Percentiles rank a stretch among this genome's conserved stretches.
These are phyloP conservation scores for Yponomeuta cagnagella DNA, from an alignment of 2,888 invertebrate genomes.

Conservation along the genomic window DNA sequence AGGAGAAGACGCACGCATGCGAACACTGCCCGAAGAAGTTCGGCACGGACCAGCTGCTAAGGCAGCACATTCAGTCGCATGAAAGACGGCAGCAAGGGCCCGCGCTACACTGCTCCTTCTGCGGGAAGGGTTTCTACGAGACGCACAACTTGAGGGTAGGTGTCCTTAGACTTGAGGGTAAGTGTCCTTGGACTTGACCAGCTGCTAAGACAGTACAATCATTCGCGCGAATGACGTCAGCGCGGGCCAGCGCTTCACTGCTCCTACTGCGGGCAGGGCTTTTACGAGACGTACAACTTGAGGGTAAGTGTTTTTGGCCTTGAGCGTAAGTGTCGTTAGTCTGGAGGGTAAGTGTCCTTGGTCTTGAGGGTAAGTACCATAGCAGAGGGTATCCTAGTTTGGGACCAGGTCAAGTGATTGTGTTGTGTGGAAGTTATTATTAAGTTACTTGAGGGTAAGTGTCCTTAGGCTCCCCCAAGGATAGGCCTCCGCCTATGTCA, in stretches of 20 bases:
- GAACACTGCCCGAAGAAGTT: slow-evolving; percentile 58
- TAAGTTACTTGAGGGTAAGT: too few relatives aligned
- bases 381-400: too few relatives aligned
- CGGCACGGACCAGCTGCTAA: slow-evolving; percentile 50
- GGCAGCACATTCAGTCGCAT: slow-evolving; percentile 59
- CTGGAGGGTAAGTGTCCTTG: background rate
- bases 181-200: slow-evolving; percentile 23
- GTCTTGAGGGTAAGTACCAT: background rate
- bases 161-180: background rate
- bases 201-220: slow-evolving; percentile 56
- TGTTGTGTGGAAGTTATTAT: too few relatives aligned
- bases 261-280: slow-evolving; percentile 60
- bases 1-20: slow-evolving; percentile 63
- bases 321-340: background rate
- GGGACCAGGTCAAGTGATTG: too few relatives aligned
- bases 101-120: slow-evolving; percentile 55
- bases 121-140: slow-evolving; percentile 62
- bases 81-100: slow-evolving; percentile 45
- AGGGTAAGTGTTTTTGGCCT: slow-evolving; percentile 33
- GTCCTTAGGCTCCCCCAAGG: too few relatives aligned
- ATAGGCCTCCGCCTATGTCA: too few relatives aligned
- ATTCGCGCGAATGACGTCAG: slow-evolving; percentile 48
- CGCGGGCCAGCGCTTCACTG: slow-evolving; percentile 52
- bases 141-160: slow-evolving; percentile 29
- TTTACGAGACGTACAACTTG: slow-evolving; percentile 55